phyloP scores from a whole-genome alignment of 2,888 invertebrate species.

The Ecliptopera silaceata region DNA sequence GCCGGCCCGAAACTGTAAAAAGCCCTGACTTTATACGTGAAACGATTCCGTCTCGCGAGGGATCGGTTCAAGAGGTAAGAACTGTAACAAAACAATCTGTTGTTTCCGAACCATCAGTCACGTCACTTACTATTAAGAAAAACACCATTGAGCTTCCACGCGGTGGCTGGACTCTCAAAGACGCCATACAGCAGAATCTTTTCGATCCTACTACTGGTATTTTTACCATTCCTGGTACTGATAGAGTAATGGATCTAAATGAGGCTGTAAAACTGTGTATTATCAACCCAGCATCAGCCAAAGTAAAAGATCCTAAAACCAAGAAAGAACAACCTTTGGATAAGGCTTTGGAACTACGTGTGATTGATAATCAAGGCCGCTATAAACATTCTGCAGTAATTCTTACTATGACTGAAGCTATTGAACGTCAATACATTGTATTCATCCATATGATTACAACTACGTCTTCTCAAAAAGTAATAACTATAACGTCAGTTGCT shows the following conservation, averaged over 20 bases:
- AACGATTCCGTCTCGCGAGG: constrained; percentile 50
- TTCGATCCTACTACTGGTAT: constrained; percentile 93
- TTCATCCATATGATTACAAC: constrained; percentile 80
- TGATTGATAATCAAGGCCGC: constrained; percentile 90
- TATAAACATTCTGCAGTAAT: constrained; percentile 83
- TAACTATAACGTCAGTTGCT: constrained; percentile 88
- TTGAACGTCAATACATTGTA: constrained; percentile 85
- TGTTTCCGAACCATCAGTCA: constrained; percentile 76
- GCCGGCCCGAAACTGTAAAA: constrained; percentile 82
- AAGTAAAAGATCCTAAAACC: constrained; percentile 90
- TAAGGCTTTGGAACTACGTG: constrained; percentile 89
- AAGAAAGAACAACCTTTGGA: constrained; percentile 86
- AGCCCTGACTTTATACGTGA: constrained; percentile 77
- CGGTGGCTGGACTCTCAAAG: constrained; percentile 91
- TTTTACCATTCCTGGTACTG: constrained; percentile 93
- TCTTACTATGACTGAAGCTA: constrained; percentile 89
- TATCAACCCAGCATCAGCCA: constrained; percentile 92
- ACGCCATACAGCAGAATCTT: constrained; percentile 91
- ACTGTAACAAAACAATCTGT: constrained; percentile 70
- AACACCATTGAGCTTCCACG: constrained; percentile 90
- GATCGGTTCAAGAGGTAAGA: constrained; percentile 58
- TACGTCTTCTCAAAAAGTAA: constrained; percentile 82
- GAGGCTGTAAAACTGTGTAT: constrained; percentile 94
- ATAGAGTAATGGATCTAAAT: constrained; percentile 91
- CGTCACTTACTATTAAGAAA: constrained; percentile 82